Evolutionary conservation across 2,113 vertebrate genomes (phyloP), one percentile per base, ranked within the genome.

Genomic region (Salvator merianae): DNA sequence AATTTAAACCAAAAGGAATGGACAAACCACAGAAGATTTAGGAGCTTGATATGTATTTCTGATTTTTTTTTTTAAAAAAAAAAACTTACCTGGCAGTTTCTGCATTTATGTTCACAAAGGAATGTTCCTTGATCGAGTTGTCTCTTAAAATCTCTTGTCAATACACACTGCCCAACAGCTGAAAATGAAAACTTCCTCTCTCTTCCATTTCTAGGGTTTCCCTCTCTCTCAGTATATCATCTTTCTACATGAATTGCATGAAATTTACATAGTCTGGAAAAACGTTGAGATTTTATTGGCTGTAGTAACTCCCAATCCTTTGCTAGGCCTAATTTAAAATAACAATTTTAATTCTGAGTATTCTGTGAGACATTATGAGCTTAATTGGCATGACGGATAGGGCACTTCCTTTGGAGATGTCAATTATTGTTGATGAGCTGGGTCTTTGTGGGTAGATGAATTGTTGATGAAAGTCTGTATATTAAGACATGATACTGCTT

Each of bases 1-100:
- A 91, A 84, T 80, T 30, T 75, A 62, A 76, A 78, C 72, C 47
- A 47, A 28, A n/a, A 82, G 69, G 53, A 81, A 79, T 2, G 13
- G 79, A 10, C n/a, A 69, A 7, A 63, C 0, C 1, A 62, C 36
- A 59, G 79, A 86, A 74, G 1, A 77, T 62, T 75, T 63, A 77
- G 85, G 82, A 76, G 72, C 26, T 76, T 81, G 53, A 66, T 77
- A 82, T 77, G 16, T n/a, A 40, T 63, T 82, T 82, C 79, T 1
- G 4, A 68, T 81, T 53, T 53, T 53, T n/a, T n/a, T n/a, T n/a
- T n/a, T n/a, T n/a, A n/a, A n/a, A n/a, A n/a, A 53, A 53, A 53
- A 53, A 14, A 53, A 53, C 50, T 50, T 72, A 69, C 10, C n/a
- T 30, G 14, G 40, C 62, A 32, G 72, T 59, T 81, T 75, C 66